These are phyloP conservation scores for Abrostola triplasia DNA, from an alignment of 2,888 invertebrate genomes.

Conservation along the genomic window DNA sequence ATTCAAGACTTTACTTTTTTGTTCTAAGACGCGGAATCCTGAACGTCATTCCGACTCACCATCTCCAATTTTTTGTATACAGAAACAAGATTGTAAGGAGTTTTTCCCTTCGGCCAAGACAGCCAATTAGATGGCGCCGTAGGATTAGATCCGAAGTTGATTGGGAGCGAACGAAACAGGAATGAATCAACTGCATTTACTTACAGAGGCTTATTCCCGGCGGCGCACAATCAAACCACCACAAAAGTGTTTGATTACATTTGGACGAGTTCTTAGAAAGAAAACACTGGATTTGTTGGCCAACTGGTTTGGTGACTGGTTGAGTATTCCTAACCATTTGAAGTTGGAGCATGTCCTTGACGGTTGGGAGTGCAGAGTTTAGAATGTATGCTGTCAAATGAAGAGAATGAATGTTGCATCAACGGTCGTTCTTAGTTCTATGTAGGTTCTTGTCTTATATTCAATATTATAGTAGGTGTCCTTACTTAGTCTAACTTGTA, in stretches of 20 bases:
- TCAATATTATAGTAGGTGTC: too few species aligned
- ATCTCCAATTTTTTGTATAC: neutral
- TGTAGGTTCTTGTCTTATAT: too few species aligned
- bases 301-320: neutral
- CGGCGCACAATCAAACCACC: neutral
- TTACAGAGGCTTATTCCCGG: conserved; percentile 7
- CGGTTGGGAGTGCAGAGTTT: too few species aligned
- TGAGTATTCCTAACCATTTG: neutral
- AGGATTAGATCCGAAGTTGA: conserved; percentile 37
- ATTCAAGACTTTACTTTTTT: neutral
- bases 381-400: too few species aligned
- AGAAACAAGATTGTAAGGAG: conserved; percentile 3
- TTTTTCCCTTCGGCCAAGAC: conserved; percentile 7
- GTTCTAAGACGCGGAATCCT: too few species aligned
- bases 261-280: neutral
- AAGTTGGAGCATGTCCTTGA: too few species aligned
- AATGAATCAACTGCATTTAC: conserved; percentile 28
- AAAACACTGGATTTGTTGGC: neutral
- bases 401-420: too few species aligned
- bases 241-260: conserved; percentile 1
- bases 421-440: too few species aligned
- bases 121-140: conserved; percentile 45
- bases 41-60: too few species aligned
- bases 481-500: too few species aligned
- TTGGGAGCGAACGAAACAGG: conserved; percentile 30